These are phyloP conservation scores for Corvus moneduloides DNA, from an alignment of 2,113 vertebrate genomes.

Conservation along the genomic window DNA sequence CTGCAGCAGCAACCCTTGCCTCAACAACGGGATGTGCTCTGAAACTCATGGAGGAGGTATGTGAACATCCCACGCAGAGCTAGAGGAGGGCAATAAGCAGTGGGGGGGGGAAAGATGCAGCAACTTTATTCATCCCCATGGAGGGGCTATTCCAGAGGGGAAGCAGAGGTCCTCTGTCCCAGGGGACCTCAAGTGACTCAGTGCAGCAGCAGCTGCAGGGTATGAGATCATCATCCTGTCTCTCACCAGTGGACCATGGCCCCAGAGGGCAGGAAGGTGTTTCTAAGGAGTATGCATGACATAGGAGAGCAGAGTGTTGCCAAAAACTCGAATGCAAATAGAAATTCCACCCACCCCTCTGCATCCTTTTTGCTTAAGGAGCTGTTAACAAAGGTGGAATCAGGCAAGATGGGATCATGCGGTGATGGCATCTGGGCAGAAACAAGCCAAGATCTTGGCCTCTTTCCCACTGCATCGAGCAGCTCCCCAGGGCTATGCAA, in stretches of 20 bases:
- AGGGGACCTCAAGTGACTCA: neutral
- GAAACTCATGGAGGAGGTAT: constrained; percentile 78
- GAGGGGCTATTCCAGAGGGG: neutral
- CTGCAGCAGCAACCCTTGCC: constrained; percentile 80
- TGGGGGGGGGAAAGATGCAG: neutral
- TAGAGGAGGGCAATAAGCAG: neutral
- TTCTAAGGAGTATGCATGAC: neutral
- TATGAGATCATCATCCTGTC: neutral
- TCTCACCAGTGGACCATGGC: neutral
- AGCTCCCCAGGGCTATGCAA: constrained; percentile 1
- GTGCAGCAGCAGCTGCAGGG: neutral
- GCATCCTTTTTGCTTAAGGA: constrained; percentile 41
- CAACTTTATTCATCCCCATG: neutral
- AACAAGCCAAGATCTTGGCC: constrained; percentile 9
- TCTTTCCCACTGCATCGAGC: constrained; percentile 13
- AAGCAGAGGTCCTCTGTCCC: neutral
- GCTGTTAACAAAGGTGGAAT: neutral
- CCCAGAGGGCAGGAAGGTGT: neutral
- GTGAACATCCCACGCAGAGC: neutral
- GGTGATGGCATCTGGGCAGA: neutral
- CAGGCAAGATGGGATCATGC: neutral
- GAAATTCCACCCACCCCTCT: constrained; percentile 32
- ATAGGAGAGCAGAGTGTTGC: neutral
- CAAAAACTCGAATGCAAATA: neutral
- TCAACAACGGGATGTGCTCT: constrained; percentile 82